A percentile compares a stretch with the other conserved stretches of the same genome.
These are phyloP conservation scores for Acleris literana DNA, from an alignment of 2,888 invertebrate species.

Conservation along the genomic window DNA sequence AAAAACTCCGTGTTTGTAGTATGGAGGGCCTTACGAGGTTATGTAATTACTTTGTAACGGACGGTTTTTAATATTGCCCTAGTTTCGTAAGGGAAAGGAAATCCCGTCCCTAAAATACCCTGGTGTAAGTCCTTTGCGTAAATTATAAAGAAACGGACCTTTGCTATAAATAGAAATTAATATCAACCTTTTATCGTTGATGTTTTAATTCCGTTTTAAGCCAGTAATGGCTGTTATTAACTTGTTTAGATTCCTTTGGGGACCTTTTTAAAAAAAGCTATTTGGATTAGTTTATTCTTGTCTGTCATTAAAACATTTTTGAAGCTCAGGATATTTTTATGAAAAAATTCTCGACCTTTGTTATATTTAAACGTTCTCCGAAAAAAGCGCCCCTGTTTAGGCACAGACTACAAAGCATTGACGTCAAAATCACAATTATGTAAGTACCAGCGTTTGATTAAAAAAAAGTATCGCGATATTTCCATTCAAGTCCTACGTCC, in stretches of 20 bases:
- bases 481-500: conserved; percentile 17
- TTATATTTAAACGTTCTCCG: too few species aligned
- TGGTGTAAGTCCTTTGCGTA: conserved; percentile 2
- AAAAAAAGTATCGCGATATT: conserved; percentile 19
- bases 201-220: neutral
- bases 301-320: neutral
- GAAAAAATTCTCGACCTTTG: too few species aligned
- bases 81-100: conserved; percentile 14
- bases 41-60: too few species aligned
- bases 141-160: conserved; percentile 2
- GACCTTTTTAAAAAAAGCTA: neutral
- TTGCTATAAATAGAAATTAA: conserved; percentile 21
- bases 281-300: neutral
- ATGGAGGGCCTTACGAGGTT: too few species aligned
- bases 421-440: neutral
- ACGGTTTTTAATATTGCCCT: neutral
- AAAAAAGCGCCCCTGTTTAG: too few species aligned
- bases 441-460: neutral
- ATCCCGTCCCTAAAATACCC: conserved; percentile 9
- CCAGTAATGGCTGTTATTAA: conserved; percentile 4
- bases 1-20: too few species aligned
- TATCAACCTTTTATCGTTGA: conserved; percentile 5
- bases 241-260: neutral
- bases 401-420: too few species aligned
- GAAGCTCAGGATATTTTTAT: neutral